Evolutionary conservation across 1,140 invertebrate species (phyloP).

Genomic region (Eciton burchellii): DNA sequence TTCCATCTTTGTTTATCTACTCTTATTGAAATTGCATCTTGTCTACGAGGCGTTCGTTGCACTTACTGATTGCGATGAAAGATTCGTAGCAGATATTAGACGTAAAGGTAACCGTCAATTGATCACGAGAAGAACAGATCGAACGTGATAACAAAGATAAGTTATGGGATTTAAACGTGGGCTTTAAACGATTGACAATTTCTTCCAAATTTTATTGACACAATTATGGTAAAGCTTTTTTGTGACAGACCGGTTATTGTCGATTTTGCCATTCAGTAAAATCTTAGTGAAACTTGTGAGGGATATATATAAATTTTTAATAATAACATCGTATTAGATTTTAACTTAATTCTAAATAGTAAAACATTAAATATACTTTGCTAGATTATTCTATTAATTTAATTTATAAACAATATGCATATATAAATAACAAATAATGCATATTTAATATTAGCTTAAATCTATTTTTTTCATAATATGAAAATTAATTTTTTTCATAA

Average conservation of each 20-base stretch:
- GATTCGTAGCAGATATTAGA: constrained; percentile 52
- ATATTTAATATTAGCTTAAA: background rate
- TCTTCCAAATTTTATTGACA: constrained; percentile 10
- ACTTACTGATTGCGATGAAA: constrained; percentile 25
- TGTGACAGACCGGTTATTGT: background rate
- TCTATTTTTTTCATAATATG: constrained; percentile 19
- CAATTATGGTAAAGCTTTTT: background rate
- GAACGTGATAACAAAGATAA: background rate
- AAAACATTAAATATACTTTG: background rate
- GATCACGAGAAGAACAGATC: constrained; percentile 4
- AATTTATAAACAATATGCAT: background rate
- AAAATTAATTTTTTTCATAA: background rate
- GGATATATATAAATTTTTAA: background rate
- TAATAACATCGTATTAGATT: background rate
- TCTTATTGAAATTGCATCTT: constrained; percentile 21
- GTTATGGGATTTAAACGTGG: constrained; percentile 38
- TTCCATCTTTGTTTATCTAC: constrained; percentile 41
- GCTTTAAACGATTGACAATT: constrained; percentile 27
- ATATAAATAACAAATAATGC: too few species aligned
- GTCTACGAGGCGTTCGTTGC: background rate
- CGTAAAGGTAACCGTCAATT: constrained; percentile 31
- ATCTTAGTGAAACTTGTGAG: background rate
- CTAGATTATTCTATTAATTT: background rate
- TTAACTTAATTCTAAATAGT: background rate
- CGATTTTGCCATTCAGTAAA: background rate